Evolutionary conservation across 2,113 vertebrate species (phyloP), one percentile per base, ranked within the genome.

Genomic region (Podarcis cretensis): DNA sequence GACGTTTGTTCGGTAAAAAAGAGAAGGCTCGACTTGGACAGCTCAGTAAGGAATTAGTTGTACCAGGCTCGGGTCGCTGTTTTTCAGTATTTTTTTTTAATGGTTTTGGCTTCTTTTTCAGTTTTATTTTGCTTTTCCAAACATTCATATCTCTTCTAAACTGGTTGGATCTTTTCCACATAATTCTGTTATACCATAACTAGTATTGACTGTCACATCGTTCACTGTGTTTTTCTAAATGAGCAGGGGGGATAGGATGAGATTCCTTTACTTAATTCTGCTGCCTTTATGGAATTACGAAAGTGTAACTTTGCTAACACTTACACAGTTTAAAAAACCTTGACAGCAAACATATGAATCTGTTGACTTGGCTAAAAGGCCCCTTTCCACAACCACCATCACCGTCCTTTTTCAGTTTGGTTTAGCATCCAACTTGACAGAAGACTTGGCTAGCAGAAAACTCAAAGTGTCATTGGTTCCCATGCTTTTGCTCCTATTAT

Each of bases 1-100:
- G 99, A 21, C 98, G 99, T 30, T 96, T 99, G 92, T 99, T 99
- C 1, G 99, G 99, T 95, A 99, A 99, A 98, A 99, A 99, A 95
- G 99, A 99, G 96, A 99, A 99, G 92, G 98, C 98, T 87, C 97
- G 99, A 63, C 95, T 99, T 89, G 98, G 96, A 71, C 98, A 99
- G 65, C 96, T 99, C 94, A 98, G 98, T 97, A 98, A 99, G 97
- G 97, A 98, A 35, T 96, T 97, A 95, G 97, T 98, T 95, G 79
- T 95, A 89, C 95, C 96, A 90, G 96, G 88, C 65, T 93, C 94
- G 93, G 89, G 88, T 96, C 73, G 68, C 84, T 91, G 84, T 54
- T 81, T 91, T 85, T 83, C 48, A 16, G 16, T 54, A n/a, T 48
- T 20, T 73, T 57, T 79, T 59, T 25, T 85, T 37, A 85, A 71